Base-by-base conservation (phyloP, 2,113 vertebrate species). In the Python bivittatus region DNA sequence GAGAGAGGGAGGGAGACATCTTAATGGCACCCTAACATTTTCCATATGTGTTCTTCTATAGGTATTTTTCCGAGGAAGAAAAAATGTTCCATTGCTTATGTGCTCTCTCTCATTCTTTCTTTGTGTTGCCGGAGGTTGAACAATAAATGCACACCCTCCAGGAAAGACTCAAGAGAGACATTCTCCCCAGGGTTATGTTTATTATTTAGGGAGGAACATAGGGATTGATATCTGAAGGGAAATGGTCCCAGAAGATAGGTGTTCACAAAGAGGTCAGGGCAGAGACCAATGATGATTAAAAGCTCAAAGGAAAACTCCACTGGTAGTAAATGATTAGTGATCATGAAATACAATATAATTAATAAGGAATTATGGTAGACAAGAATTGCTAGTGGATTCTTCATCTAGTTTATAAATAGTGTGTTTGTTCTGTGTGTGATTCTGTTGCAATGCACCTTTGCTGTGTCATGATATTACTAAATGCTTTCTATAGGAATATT, bases 11-110 rank as follows among this genome's bases (percentile, higher is more conserved):
- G 17, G 15, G n/a, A 68, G 56, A 53, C 48, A 42, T 68, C 79
- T 58, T 64, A 89, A 64, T 92, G 91, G 88, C 33, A 92, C 38
- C 56, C n/a, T 89, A 92, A 92, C 88, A 4, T 89, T 89, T 92
- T 92, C 91, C 91, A 92, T 89, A 92, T 92, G 91, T 92, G 87
- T 89, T 84, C 68, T 54, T 85, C 87, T 92, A 83, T 89, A 92
- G 91, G 88, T 92, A 92, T 92, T 85, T 92, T 89, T 92, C 88
- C 58, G 22, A 85, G 57, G 54, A 88, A 23, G 8, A 44, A 83
- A 84, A 88, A 85, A 89, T 89, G 85, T 92, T 92, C 91, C 91
- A 79, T 92, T 92, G 85, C 91, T 38, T 1, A 12, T 91, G 61
- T 29, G 53, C 27, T 23, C 29, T 86, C 29, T 20, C 29, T 86